Evolutionary conservation across 1,140 invertebrate genomes (phyloP).

Genomic region (Drosophila subobscura): DNA sequence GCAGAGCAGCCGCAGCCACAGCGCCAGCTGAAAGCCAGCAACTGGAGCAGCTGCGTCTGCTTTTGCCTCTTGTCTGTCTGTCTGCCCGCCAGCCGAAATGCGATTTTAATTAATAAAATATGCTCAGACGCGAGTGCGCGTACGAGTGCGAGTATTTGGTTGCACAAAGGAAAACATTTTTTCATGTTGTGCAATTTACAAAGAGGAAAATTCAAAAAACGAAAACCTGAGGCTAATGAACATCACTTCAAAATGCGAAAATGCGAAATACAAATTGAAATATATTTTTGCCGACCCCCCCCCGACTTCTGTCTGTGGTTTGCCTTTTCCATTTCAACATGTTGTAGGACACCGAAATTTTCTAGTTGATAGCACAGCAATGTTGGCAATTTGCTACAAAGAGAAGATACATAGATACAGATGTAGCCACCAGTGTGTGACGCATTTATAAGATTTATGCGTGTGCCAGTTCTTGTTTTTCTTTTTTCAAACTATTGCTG

Average conservation of each 20-base stretch:
- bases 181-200: conserved; percentile 54
- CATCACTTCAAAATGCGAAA: conserved; percentile 54
- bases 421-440: conserved; percentile 54
- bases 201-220: not conserved
- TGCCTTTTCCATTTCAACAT: conserved; percentile 41
- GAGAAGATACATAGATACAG: conserved; percentile 2
- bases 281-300: conserved; percentile 16
- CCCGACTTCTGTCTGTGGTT: conserved; percentile 4
- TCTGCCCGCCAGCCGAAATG: conserved; percentile 58
- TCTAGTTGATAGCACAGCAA: conserved; percentile 74
- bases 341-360: conserved; percentile 63
- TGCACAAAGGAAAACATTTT: conserved; percentile 67
- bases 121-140: conserved; percentile 35
- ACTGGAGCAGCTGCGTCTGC: conserved; percentile 49
- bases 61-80: conserved; percentile 10
- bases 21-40: conserved; percentile 42
- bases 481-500: conserved; percentile 24
- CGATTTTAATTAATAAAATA: conserved; percentile 82
- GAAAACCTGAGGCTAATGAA: conserved; percentile 63
- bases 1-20: no score
- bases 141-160: conserved; percentile 51
- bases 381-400: conserved; percentile 61
- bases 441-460: conserved; percentile 72
- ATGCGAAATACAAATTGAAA: conserved; percentile 33
- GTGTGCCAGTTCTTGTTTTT: conserved; percentile 73